These are phyloP conservation scores for Planiliza haematocheilus DNA, from an alignment of 2,113 vertebrate genomes.

Conservation along the genomic window DNA sequence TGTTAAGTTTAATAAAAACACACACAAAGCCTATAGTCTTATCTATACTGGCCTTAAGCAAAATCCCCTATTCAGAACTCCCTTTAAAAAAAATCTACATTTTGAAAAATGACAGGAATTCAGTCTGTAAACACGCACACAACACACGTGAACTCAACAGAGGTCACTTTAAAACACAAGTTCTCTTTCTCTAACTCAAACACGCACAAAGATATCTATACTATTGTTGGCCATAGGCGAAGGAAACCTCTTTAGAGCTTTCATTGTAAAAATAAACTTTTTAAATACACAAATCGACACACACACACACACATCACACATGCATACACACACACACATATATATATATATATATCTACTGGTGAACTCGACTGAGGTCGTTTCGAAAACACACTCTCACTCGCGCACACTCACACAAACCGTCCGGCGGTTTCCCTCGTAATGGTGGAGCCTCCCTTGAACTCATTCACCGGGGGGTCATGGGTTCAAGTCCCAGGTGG, in stretches of 20 bases:
- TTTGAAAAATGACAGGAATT: not conserved
- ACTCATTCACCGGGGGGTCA: slow-evolving; percentile 82
- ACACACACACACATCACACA: not conserved
- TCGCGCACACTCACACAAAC: not conserved
- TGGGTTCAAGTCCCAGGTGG: slow-evolving; percentile 83
- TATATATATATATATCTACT: not conserved
- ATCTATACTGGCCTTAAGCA: no score
- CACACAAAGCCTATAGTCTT: no score
- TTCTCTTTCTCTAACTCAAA: not conserved
- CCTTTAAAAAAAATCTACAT: not conserved
- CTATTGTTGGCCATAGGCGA: not conserved
- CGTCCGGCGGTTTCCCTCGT: slow-evolving; percentile 42
- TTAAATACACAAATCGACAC: not conserved
- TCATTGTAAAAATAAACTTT: slow-evolving; percentile 1
- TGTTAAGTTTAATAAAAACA: no score
- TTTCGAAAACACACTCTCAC: slow-evolving; percentile 22
- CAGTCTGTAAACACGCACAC: not conserved
- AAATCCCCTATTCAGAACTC: not conserved
- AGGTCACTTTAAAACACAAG: not conserved
- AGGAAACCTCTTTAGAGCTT: not conserved
- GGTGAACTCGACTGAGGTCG: slow-evolving; percentile 29
- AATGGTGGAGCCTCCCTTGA: slow-evolving; percentile 75
- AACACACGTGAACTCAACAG: not conserved
- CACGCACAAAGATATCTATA: not conserved
- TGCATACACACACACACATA: not conserved